Conservation (phyloP, 92 coral and sea anemone species). For the Parazoanthus darwini region DNA sequence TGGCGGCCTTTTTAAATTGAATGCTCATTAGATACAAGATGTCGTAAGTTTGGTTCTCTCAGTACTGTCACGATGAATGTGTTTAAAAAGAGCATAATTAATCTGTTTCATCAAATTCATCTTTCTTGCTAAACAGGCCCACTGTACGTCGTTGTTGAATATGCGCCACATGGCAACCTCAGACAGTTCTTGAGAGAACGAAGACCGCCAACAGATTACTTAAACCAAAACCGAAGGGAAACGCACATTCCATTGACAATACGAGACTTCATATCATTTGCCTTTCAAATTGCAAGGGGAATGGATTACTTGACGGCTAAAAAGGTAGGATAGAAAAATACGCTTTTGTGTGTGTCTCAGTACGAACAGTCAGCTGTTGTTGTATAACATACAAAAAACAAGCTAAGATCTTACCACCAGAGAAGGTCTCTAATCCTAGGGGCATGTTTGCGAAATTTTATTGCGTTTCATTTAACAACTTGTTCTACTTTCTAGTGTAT, state of each 20-base stretch:
- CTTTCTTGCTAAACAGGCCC: constrained; percentile 54
- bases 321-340: constrained; percentile 59
- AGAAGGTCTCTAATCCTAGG: no score
- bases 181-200: constrained; percentile 92
- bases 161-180: constrained; percentile 93
- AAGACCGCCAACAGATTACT: constrained; percentile 75
- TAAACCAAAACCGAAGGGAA: constrained; percentile 59
- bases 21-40: no score
- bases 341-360: no score
- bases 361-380: no score
- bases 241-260: constrained; percentile 74
- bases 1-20: no score
- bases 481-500: constrained; percentile 66
- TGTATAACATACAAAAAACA: no score
- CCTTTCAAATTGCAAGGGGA: constrained; percentile 93
- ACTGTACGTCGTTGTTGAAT: constrained; percentile 90
- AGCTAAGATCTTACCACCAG: no score
- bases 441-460: no score
- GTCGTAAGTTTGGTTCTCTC: no score
- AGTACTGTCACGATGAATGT: no score
- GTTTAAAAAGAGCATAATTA: no score
- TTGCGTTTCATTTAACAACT: neutral
- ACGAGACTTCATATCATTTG: constrained; percentile 93
- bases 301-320: constrained; percentile 88
- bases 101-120: no score